These are phyloP conservation scores for Microcebus tavaratra DNA, from an alignment of 2,113 vertebrate species.

Conservation along the genomic window DNA sequence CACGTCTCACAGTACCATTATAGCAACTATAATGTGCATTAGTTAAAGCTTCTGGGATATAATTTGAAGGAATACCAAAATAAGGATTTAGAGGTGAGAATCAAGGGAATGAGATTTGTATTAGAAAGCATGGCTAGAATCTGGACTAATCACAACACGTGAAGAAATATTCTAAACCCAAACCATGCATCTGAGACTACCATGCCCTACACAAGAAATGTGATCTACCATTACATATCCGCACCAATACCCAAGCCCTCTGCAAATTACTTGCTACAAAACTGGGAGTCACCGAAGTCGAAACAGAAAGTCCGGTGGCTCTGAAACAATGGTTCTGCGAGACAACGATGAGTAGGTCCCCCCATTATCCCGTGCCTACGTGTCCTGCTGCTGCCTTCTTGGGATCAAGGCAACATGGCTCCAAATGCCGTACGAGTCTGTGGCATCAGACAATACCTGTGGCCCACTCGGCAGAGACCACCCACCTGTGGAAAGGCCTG, in stretches of 20 bases:
- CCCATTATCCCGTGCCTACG: background rate
- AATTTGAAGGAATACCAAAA: background rate
- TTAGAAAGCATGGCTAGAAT: background rate
- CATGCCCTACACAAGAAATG: background rate
- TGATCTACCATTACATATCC: background rate
- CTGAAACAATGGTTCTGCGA: background rate
- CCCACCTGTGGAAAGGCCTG: slow-evolving; percentile 59
- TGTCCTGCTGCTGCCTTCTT: background rate
- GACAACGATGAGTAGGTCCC: background rate
- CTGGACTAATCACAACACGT: background rate
- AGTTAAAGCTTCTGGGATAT: background rate
- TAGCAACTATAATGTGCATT: background rate
- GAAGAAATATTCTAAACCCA: background rate
- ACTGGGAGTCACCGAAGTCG: background rate
- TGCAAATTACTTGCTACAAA: background rate
- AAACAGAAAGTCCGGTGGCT: background rate
- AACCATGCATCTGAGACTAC: background rate
- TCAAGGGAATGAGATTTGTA: background rate
- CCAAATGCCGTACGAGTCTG: background rate
- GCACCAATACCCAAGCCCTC: background rate
- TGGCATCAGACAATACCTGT: background rate
- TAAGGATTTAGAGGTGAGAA: background rate
- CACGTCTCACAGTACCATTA: background rate
- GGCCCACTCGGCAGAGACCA: slow-evolving; percentile 61
- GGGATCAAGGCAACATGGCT: background rate